Evolutionary conservation across 2,113 vertebrate genomes (phyloP).

Genomic region (Sander lucioperca): DNA sequence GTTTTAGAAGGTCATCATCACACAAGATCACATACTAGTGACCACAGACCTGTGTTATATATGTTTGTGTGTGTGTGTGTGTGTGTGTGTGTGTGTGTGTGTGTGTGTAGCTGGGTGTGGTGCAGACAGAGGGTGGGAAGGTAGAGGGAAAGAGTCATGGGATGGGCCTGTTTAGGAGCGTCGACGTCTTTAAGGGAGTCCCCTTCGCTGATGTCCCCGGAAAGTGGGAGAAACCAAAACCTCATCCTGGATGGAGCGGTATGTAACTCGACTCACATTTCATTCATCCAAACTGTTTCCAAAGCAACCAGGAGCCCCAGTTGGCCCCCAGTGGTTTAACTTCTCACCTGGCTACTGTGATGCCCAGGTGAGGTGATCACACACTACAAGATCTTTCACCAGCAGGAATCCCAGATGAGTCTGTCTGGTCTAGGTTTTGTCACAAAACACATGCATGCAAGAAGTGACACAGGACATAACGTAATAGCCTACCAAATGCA

Average conservation of each 20-base stretch:
- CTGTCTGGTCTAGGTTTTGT: too few species aligned
- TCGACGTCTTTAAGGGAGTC: slow-evolving; percentile 91
- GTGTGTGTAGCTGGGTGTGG: slow-evolving; percentile 86
- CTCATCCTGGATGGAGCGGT: slow-evolving; percentile 92
- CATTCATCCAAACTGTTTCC: not conserved
- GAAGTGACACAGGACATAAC: too few species aligned
- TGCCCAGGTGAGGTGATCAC: too few species aligned
- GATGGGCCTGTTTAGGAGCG: slow-evolving; percentile 73
- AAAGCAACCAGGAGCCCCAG: too few species aligned
- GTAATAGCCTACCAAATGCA: too few species aligned
- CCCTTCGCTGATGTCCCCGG: slow-evolving; percentile 89
- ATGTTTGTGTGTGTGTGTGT: not conserved
- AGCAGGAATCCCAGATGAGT: too few species aligned
- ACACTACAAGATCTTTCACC: too few species aligned
- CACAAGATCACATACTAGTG: too few species aligned
- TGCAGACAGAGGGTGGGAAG: slow-evolving; percentile 87
- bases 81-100: slow-evolving; percentile 37
- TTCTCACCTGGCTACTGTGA: not conserved
- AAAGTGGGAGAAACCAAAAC: slow-evolving; percentile 85
- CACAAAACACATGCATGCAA: too few species aligned
- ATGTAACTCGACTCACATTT: not conserved
- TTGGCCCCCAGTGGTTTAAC: too few species aligned
- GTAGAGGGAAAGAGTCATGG: slow-evolving; percentile 86
- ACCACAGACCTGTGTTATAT: too few species aligned
- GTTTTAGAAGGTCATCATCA: too few species aligned